Evolutionary conservation across 2,113 vertebrate genomes (phyloP).

Genomic region (Crocuta crocuta): DNA sequence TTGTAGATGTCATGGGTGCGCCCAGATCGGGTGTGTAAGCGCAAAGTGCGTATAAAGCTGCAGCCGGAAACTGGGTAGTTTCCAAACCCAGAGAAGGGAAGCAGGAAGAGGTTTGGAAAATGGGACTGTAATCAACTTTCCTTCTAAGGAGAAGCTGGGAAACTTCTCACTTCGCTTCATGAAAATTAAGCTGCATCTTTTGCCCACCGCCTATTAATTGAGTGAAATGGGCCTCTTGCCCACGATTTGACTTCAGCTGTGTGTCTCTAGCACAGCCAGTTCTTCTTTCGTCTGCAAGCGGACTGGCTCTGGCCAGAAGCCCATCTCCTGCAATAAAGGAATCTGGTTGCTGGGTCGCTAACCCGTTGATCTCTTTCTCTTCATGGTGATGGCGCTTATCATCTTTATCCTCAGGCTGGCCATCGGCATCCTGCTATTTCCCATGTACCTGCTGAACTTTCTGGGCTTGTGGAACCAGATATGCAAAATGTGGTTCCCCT

Average conservation of each 20-base stretch:
- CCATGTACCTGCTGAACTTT: constrained; percentile 87
- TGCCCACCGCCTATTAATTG: background rate
- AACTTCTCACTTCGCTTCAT: background rate
- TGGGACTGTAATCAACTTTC: background rate
- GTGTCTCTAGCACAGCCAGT: background rate
- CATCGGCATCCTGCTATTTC: constrained; percentile 78
- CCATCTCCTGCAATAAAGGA: background rate
- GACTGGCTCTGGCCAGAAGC: background rate
- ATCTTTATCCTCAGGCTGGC: constrained; percentile 65
- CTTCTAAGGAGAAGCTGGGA: background rate
- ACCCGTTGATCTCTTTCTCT: background rate
- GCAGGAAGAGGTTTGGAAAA: background rate
- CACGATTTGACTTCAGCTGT: fast-evolving
- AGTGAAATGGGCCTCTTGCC: background rate
- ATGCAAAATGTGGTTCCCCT: constrained; percentile 88
- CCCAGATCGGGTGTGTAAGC: fast-evolving
- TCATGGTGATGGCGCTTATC: constrained; percentile 38
- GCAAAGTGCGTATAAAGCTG: fast-evolving
- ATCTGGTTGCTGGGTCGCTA: background rate
- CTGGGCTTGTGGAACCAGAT: constrained; percentile 87
- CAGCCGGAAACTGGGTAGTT: background rate
- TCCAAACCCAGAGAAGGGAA: background rate
- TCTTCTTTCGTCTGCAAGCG: background rate
- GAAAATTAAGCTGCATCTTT: background rate
- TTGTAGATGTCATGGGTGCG: fast-evolving